These are phyloP conservation scores for human DNA, from an alignment of 2,113 vertebrate species.

Conservation along the genomic window DNA sequence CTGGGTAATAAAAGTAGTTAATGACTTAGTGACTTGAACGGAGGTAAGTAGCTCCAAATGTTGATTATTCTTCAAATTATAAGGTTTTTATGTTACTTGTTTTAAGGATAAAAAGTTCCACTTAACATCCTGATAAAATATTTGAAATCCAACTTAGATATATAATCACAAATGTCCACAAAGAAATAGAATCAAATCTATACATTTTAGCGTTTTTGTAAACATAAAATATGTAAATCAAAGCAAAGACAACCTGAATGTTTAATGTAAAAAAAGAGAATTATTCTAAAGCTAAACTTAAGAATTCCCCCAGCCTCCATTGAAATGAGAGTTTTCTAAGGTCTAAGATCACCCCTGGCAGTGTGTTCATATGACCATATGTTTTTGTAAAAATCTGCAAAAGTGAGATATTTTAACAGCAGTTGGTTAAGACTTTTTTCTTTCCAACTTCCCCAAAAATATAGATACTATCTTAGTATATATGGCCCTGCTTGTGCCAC, in stretches of 20 bases:
- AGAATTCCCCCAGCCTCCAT: accelerated
- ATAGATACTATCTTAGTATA: neutral
- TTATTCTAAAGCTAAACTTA: neutral
- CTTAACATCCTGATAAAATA: neutral
- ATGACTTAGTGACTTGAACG: neutral
- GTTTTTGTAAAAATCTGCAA: neutral
- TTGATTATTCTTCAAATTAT: neutral
- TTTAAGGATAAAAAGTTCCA: neutral
- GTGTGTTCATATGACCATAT: neutral
- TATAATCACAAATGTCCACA: neutral
- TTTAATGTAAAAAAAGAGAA: neutral
- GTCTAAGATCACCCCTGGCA: neutral
- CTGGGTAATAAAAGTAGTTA: neutral
- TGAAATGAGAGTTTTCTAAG: neutral
- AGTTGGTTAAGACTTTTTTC: neutral
- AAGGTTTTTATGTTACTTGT: neutral
- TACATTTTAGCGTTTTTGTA: neutral
- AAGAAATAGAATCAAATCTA: neutral
- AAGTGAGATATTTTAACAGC: neutral
- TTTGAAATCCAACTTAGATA: neutral
- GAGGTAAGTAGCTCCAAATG: neutral
- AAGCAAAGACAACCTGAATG: neutral
- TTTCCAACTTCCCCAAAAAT: neutral
- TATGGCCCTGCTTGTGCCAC: neutral
- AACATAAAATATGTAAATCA: neutral